These are phyloP conservation scores for Drosophila barbarae DNA, from an alignment of 2,888 invertebrate genomes.

Conservation along the genomic window DNA sequence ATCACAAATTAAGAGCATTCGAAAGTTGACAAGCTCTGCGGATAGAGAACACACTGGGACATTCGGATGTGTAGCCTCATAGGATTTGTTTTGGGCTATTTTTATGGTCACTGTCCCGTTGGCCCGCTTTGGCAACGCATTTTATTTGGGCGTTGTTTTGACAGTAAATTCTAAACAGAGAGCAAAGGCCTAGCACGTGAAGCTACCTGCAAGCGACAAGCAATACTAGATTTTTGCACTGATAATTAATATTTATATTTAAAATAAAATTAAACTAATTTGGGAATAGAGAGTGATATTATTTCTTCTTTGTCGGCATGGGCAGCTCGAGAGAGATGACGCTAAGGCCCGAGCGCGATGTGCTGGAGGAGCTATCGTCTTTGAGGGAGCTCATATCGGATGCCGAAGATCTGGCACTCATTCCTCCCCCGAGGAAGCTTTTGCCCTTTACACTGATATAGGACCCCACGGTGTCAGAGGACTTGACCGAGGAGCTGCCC, in stretches of 20 bases:
- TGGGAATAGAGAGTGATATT: background rate
- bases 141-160: constrained; percentile 54
- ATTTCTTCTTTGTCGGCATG: constrained; percentile 42
- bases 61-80: constrained; percentile 7
- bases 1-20: background rate
- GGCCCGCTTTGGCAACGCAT: constrained; percentile 28
- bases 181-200: constrained; percentile 50
- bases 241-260: constrained; percentile 10
- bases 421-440: constrained; percentile 21
- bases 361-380: constrained; percentile 46
- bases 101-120: constrained; percentile 39
- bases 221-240: constrained; percentile 1
- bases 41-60: constrained; percentile 10
- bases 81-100: constrained; percentile 52
- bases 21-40: too few relatives aligned
- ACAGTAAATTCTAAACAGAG: constrained; percentile 62
- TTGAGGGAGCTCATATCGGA: constrained; percentile 53
- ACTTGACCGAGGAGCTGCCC: constrained; percentile 69
- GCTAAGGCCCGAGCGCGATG: constrained; percentile 59
- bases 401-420: constrained; percentile 57
- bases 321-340: constrained; percentile 75
- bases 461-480: constrained; percentile 54
- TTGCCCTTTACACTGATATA: constrained; percentile 57
- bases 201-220: background rate
- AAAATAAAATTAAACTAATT: background rate